These are phyloP conservation scores for Penelope pileata DNA, from an alignment of 2,113 vertebrate species.

Conservation along the genomic window DNA sequence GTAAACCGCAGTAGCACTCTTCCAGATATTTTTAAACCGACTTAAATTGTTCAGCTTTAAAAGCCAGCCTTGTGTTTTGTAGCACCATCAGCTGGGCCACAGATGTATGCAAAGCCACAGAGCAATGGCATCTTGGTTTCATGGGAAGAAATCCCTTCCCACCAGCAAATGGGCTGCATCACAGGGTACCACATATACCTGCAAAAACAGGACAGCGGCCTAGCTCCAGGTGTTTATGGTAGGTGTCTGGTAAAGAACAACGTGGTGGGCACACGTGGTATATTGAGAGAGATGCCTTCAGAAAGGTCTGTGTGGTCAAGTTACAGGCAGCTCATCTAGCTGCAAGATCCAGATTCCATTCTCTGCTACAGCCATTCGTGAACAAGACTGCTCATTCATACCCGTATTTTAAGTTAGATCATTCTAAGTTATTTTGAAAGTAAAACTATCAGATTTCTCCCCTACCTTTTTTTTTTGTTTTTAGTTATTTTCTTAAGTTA, in stretches of 20 bases:
- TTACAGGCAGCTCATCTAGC: background rate
- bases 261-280: accelerated
- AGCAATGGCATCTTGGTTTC: slow-evolving; percentile 15
- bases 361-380: background rate
- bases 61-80: accelerated
- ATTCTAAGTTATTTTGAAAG: accelerated
- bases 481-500: background rate
- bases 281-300: background rate
- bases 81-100: slow-evolving; percentile 72
- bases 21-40: accelerated
- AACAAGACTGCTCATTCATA: accelerated
- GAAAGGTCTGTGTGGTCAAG: accelerated
- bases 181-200: slow-evolving; percentile 66
- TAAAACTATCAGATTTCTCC: background rate
- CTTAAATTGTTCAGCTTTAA: background rate
- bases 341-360: no score
- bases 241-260: background rate
- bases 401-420: background rate
- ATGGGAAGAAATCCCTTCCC: slow-evolving; percentile 63
- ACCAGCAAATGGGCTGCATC: slow-evolving; percentile 74
- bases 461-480: no score
- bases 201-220: background rate
- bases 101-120: background rate
- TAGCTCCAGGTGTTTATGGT: background rate
- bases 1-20: background rate